phyloP scores from a whole-genome alignment of 1,140 invertebrate species.

The Drosophila baimaii region DNA sequence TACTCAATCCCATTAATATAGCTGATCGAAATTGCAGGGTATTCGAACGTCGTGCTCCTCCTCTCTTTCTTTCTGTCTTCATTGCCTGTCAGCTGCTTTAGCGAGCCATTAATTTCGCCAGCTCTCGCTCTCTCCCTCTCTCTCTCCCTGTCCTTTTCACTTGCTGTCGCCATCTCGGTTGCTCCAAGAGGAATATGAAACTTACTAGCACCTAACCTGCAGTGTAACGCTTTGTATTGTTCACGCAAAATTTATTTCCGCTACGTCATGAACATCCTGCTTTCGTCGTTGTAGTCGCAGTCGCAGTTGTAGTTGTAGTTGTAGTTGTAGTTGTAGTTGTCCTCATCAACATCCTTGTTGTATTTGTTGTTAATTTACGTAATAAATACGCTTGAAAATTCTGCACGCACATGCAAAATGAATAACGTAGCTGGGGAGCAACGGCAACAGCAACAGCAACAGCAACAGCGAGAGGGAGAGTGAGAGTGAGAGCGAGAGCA shows the following conservation, averaged over 20 bases:
- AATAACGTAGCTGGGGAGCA: slow-evolving; percentile 70
- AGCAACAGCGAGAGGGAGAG: slow-evolving; percentile 14
- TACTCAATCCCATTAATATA: neutral
- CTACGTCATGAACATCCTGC: slow-evolving; percentile 81
- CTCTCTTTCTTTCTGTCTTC: neutral
- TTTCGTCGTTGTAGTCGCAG: slow-evolving; percentile 58
- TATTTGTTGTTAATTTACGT: slow-evolving; percentile 81
- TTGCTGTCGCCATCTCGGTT: neutral
- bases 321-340: slow-evolving; percentile 39
- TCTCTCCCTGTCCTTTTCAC: slow-evolving; percentile 16
- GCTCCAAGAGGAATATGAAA: slow-evolving; percentile 37
- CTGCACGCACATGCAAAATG: slow-evolving; percentile 82
- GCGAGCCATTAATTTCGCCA: slow-evolving; percentile 68
- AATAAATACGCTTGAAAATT: slow-evolving; percentile 83
- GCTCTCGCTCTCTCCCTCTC: slow-evolving; percentile 24
- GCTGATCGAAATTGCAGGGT: neutral
- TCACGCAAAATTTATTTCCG: slow-evolving; percentile 83
- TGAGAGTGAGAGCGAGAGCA: slow-evolving; percentile 18
- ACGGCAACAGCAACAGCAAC: slow-evolving; percentile 29
- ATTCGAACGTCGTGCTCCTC: neutral
- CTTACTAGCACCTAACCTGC: slow-evolving; percentile 71
- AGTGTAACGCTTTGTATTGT: slow-evolving; percentile 81
- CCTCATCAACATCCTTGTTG: slow-evolving; percentile 51
- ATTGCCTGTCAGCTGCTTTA: slow-evolving; percentile 57
- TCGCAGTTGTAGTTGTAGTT: slow-evolving; percentile 39